Evolutionary conservation across 2,888 invertebrate species (phyloP), one percentile per base, ranked within the genome.

Genomic region (Parasteatoda lunata): DNA sequence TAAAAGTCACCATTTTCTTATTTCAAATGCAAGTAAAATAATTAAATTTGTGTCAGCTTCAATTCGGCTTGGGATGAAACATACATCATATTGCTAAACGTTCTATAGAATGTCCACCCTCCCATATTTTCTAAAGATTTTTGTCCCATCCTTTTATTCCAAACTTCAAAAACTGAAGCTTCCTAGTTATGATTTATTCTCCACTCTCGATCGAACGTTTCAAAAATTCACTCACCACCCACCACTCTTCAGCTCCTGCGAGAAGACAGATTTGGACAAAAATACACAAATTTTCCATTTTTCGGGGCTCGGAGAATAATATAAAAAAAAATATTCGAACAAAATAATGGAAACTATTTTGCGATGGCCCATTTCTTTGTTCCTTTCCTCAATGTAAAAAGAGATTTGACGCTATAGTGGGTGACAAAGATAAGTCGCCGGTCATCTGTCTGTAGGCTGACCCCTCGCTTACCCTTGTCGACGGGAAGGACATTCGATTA

Each of bases 391-490:
- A 65, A 68, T 75, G 82, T 65, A 78, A 69, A 70, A 71, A 72
- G 85, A 86, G 75, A 80, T 81, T 80, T 86, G 85, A 86, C 85
- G 85, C 85, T 66, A 65, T 54, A 66, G 70, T 54, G 77, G 81
- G 77, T 87, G 86, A 87, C 86, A 87, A 87, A 87, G 86, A 87
- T 87, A 87, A 87, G 86, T 87, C 86, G 86, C 77, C 47, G 82
- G 86, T 82, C 86, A 87, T 87, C 82, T 87, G 82, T 87, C 86
- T 87, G 81, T 30, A 64, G 82, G 77, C 86, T 87, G 86, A 82
- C 86, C 86, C 81, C 65, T 75, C 86, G 86, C 86, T 87, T 82
- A 77, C 52, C 72, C 77, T 66, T 82, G 82, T 78, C 86, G 82
- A 71, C 68, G 51, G 68, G 70, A 77, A 68, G 86, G 86, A 81